Base-by-base conservation (phyloP, 2,113 vertebrate species). In the Thinocorus orbignyianus region DNA sequence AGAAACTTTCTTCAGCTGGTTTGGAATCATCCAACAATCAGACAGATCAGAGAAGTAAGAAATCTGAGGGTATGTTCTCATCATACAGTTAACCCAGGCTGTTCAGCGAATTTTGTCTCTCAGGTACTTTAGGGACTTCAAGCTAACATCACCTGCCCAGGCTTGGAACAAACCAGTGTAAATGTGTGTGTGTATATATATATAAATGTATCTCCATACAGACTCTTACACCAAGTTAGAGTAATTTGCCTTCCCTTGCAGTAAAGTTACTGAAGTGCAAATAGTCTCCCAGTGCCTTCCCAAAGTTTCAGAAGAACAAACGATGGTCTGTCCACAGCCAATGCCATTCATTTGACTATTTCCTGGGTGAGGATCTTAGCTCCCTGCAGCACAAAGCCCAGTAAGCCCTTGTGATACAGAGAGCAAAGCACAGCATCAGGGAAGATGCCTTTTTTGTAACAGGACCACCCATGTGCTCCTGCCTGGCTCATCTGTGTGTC, bases 261-360 rank as follows among this genome's bases (percentile, higher is more conserved):
- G 33, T 25, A 35, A 92, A 71, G 31, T 70, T 70, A 88, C 28
- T 60, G 4, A 19, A 74, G 17, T 20, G 17, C 26, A 57, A 62
- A 51, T 10, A 57, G 23, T 51, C 35, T 51, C 70, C 30, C 20
- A 42, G 9, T 10, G 5, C 62, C 39, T 77, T 80, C 20, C 42
- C 15, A 10, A 18, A 39, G 22, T 46, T 84, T 81, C 77, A 73
- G 55, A 89, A 88, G 31, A 41, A 46, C 41, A 81, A 77, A 73
- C 0, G 0, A 48, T 17, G 1, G 8, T n/a, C 62, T 72, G 25
- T 46, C 65, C 8, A 1, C 24, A 88, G 39, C 26, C 33, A 49
- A 0, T 57, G 41, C 17, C 7, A 30, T 60, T 93, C 76, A 20
- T 76, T 51, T 42, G 28, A 22, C 42, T 66, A 2, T 42, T 68